Evolutionary conservation across 2,888 invertebrate genomes (phyloP), one percentile per base, ranked within the genome.

Genomic region (Pterostichus madidus): DNA sequence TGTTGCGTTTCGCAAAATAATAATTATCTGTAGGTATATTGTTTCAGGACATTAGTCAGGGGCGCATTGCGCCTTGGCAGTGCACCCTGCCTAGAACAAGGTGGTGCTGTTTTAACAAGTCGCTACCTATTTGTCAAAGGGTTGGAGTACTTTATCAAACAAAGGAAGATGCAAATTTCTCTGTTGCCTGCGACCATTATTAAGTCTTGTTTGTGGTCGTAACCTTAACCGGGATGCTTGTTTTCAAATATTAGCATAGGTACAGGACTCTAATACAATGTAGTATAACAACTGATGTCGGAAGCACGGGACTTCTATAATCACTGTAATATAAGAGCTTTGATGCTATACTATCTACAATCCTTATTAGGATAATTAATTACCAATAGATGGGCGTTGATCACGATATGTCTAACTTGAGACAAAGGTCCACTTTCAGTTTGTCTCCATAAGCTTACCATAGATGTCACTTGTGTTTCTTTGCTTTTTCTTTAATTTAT

Each of bases 121-220:
- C 64, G 31, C 31, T 64, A 13, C 64, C 64, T 64, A 64, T 64
- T 64, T 64, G 64, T 64, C 64, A 64, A 64, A 64, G 64, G 32
- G 32, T 13, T 31, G 13, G 35, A 59, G n/a, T 64, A 64, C 64
- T 64, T 64, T 64, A 64, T 64, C 64, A 64, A 64, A 64, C 64
- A 64, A 64, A 64, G 64, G 64, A 64, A 64, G 64, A 64, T 64
- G 64, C 64, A 64, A 64, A 64, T 64, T 64, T 64, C 64, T 35
- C 31, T n/a, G 13, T n/a, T 39, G 39, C 49, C 32, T 13, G 64
- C 64, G 64, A 13, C n/a, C 13, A 64, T 64, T 64, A 64, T 64
- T 35, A 64, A 64, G 64, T 6, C 32, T 11, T 13, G 49, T 11
- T 64, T 32, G 13, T 11, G 59, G 17, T 24, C 24, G 17, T 15